These are phyloP conservation scores for Sesamia nonagrioides DNA, from an alignment of 1,140 invertebrate species.

Conservation along the genomic window DNA sequence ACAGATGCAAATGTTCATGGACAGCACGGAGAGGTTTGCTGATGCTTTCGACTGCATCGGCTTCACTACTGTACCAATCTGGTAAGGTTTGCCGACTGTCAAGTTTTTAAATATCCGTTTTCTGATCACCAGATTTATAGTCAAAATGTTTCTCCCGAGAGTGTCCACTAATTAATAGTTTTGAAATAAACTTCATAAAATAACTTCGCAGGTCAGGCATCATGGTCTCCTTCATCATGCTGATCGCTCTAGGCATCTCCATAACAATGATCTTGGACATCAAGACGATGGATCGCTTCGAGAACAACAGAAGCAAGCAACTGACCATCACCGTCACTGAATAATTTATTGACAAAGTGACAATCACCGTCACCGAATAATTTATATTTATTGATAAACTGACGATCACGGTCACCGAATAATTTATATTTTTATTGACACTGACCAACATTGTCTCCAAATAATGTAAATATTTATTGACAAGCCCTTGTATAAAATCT, in stretches of 20 bases:
- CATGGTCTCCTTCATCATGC: slow-evolving; percentile 93
- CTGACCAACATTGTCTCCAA: slow-evolving; percentile 94
- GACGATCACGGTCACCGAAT: slow-evolving; percentile 93
- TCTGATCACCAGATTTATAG: not conserved
- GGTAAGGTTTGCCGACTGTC: slow-evolving; percentile 84
- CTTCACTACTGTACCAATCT: slow-evolving; percentile 96
- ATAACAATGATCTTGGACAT: slow-evolving; percentile 97
- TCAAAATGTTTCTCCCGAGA: not conserved
- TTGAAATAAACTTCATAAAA: not conserved
- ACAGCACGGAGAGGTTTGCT: slow-evolving; percentile 88
- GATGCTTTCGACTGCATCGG: slow-evolving; percentile 95
- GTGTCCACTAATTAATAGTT: slow-evolving; percentile 9
- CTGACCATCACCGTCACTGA: slow-evolving; percentile 94
- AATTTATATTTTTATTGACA: no score
- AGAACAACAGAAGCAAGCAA: slow-evolving; percentile 98
- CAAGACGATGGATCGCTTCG: slow-evolving; percentile 99
- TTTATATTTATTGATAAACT: no score
- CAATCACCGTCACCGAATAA: slow-evolving; percentile 93
- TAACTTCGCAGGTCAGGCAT: slow-evolving; percentile 90
- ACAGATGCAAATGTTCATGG: slow-evolving; percentile 88
- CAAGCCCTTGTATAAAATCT: not conserved
- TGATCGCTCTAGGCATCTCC: slow-evolving; percentile 93
- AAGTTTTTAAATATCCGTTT: not conserved
- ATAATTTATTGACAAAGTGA: slow-evolving; percentile 91
- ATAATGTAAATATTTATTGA: slow-evolving; percentile 76